These are phyloP conservation scores for Latheticus oryzae DNA, from an alignment of 2,888 invertebrate species.

Conservation along the genomic window DNA sequence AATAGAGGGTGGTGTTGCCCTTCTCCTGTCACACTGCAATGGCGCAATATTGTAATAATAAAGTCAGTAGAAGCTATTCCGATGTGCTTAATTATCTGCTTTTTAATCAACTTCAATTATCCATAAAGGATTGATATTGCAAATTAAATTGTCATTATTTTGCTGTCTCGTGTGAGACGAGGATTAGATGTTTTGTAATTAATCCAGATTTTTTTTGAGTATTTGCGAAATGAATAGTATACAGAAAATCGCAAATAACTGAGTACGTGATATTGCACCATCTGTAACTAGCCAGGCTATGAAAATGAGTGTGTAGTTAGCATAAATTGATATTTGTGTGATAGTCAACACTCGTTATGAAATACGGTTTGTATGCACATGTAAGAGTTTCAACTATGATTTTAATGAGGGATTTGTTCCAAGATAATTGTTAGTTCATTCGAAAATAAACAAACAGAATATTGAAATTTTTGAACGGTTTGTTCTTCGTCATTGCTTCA, in stretches of 20 bases:
- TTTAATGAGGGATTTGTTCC: constrained; percentile 21
- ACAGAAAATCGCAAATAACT: constrained; percentile 55
- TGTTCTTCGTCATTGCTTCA: constrained; percentile 22
- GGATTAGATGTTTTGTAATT: constrained; percentile 19
- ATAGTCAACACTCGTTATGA: constrained; percentile 51
- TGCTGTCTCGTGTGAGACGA: constrained; percentile 28
- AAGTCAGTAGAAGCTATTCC: constrained; percentile 19
- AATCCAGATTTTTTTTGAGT: constrained; percentile 46
- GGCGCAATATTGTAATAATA: constrained; percentile 20
- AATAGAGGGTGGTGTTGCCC: constrained; percentile 10
- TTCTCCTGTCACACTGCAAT: neutral
- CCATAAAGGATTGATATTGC: constrained; percentile 27
- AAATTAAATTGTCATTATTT: constrained; percentile 24
- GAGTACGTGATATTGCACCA: constrained; percentile 56
- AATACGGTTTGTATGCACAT: constrained; percentile 44
- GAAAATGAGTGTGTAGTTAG: constrained; percentile 58
- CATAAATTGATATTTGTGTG: constrained; percentile 60
- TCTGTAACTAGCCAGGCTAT: constrained; percentile 56
- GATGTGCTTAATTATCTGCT: constrained; percentile 21
- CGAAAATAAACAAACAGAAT: neutral
- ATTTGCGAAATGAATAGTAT: constrained; percentile 25
- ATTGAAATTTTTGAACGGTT: neutral
- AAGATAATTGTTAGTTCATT: neutral
- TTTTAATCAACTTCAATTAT: constrained; percentile 28
- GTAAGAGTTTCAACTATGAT: constrained; percentile 40